Percentiles rank a stretch among this genome's conserved stretches.
phyloP scores from a whole-genome alignment of 2,797 vertebrate genomes.

The Gymnoscopelus microlampas region DNA sequence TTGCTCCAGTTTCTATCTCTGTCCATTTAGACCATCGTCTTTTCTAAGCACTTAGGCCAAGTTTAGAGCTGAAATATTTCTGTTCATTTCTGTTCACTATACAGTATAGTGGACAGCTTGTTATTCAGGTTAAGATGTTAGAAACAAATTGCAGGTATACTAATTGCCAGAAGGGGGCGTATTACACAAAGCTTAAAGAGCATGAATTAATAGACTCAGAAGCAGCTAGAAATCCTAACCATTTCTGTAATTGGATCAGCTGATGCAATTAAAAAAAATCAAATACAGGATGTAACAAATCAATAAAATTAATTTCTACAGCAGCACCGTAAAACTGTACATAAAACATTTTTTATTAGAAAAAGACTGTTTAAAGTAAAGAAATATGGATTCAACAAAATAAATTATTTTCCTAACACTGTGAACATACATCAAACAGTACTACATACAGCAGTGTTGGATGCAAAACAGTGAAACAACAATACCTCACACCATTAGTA shows the following conservation, averaged over 20 bases:
- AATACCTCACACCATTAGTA: constrained; percentile 21
- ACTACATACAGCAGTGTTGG: constrained; percentile 5
- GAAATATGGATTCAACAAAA: constrained; percentile 40
- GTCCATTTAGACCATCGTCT: background rate
- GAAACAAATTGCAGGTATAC: background rate
- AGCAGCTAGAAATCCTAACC: constrained; percentile 6
- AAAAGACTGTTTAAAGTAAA: constrained; percentile 46
- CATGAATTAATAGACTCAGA: constrained; percentile 5
- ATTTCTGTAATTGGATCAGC: background rate
- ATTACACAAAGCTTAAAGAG: constrained; percentile 12
- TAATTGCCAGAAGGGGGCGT: constrained; percentile 42
- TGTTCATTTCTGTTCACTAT: background rate
- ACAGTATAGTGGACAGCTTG: too few species aligned
- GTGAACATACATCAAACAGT: constrained; percentile 31
- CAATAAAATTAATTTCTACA: background rate
- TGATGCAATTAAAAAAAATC: background rate
- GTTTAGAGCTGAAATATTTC: constrained; percentile 11
- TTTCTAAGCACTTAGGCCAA: background rate
- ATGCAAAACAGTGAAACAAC: constrained; percentile 7
- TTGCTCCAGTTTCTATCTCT: background rate
- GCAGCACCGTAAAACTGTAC: background rate
- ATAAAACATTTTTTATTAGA: constrained; percentile 4
- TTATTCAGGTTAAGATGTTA: background rate
- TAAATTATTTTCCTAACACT: constrained; percentile 31
- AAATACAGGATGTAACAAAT: background rate